These are phyloP conservation scores for Cephalopholis sonnerati DNA, from an alignment of 2,113 vertebrate genomes.

Conservation along the genomic window DNA sequence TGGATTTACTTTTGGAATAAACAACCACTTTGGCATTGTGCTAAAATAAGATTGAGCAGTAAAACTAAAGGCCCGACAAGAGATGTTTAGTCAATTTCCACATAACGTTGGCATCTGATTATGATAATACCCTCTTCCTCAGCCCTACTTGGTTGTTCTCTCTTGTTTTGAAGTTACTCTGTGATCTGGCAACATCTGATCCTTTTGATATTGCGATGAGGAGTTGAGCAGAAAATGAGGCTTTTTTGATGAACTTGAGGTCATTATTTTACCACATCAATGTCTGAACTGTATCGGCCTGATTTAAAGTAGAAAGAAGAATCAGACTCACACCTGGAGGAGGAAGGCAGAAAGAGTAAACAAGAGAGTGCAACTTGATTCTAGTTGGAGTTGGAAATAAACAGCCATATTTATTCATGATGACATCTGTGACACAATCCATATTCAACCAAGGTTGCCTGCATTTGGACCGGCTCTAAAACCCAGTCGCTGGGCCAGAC, in stretches of 20 bases:
- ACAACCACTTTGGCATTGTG: background rate
- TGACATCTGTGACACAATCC: conserved; percentile 46
- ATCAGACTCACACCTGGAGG: conserved; percentile 18
- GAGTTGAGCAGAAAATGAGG: background rate
- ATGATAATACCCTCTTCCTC: conserved; percentile 18
- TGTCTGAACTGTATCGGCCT: background rate
- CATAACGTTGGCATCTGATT: conserved; percentile 10
- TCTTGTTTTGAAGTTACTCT: background rate
- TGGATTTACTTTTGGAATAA: conserved; percentile 47
- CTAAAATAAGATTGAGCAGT: conserved; percentile 20
- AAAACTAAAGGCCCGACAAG: conserved; percentile 38
- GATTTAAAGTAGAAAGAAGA: background rate
- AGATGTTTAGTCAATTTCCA: conserved; percentile 29
- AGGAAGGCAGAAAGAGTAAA: conserved; percentile 13
- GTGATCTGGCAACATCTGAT: conserved; percentile 8
- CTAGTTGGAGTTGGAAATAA: conserved; percentile 18
- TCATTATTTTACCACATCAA: background rate
- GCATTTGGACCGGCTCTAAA: conserved; percentile 10
- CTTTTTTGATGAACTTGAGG: conserved; percentile 9
- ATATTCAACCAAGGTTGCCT: conserved; percentile 32
- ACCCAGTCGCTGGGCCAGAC: background rate
- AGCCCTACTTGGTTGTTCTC: background rate
- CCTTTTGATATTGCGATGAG: background rate
- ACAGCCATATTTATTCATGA: conserved; percentile 54
- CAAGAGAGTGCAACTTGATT: background rate